A percentile compares a stretch with the other conserved stretches of the same genome.
Conservation (phyloP, 2,797 vertebrate species). For the Gymnopithys bicolor region DNA sequence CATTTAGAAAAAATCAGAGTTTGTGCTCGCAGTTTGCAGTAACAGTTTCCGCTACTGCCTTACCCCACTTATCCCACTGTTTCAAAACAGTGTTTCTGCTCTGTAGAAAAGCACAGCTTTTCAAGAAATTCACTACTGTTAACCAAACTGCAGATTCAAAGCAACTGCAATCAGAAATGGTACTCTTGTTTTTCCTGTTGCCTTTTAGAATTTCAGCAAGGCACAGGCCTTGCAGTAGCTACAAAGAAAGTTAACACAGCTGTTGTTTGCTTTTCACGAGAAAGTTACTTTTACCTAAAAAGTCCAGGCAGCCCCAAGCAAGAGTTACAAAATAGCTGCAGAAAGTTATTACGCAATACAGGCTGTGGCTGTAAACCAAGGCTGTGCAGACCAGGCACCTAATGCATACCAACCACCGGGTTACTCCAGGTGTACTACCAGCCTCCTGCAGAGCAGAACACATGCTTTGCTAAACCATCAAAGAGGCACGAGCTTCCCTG, state of each 20-base stretch:
- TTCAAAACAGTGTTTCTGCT: not conserved
- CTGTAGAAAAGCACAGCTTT: not conserved
- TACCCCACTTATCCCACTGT: not conserved
- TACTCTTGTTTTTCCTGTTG: not conserved
- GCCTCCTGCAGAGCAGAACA: not conserved
- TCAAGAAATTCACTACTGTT: not conserved
- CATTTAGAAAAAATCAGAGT: not conserved
- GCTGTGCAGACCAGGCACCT: not conserved
- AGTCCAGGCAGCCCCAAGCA: not conserved
- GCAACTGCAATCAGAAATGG: not conserved
- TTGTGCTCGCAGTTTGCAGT: not conserved
- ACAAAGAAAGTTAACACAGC: not conserved
- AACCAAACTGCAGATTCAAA: not conserved
- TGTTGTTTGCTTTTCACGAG: not conserved
- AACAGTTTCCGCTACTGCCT: not conserved
- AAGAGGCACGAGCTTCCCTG: not conserved
- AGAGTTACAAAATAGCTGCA: not conserved
- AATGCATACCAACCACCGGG: not conserved
- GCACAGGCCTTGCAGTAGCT: not conserved
- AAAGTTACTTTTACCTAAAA: slow-evolving; percentile 15
- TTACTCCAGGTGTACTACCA: not conserved
- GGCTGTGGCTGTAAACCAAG: not conserved
- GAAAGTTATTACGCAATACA: not conserved
- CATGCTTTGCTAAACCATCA: not conserved
- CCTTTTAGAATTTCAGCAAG: not conserved